Evolutionary conservation across 2,888 invertebrate species (phyloP).

Genomic region (Volucella inanis): DNA sequence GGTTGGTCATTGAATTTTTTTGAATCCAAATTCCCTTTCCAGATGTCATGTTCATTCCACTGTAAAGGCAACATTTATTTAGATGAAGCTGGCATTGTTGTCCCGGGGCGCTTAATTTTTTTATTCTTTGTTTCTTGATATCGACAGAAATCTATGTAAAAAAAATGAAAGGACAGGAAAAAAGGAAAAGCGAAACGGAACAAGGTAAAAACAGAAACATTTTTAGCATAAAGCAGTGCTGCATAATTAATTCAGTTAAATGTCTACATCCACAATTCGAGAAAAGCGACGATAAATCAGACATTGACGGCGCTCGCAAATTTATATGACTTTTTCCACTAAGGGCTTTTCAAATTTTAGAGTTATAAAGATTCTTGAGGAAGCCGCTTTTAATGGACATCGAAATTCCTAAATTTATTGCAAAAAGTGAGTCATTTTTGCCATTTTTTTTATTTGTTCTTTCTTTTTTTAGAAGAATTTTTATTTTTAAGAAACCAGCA

Average conservation of each 20-base stretch:
- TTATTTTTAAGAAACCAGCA: background rate
- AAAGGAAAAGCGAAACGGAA: background rate
- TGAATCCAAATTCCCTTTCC: too few species aligned
- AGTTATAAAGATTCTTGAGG: background rate
- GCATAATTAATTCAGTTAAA: constrained; percentile 34
- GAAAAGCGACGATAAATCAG: constrained; percentile 25
- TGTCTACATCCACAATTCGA: constrained; percentile 13
- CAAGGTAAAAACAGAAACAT: background rate
- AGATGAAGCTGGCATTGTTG: too few species aligned
- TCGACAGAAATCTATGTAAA: background rate
- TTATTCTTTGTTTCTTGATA: too few species aligned
- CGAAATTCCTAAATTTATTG: background rate
- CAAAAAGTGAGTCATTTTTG: background rate
- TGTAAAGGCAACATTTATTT: too few species aligned
- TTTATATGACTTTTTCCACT: background rate
- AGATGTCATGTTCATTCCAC: too few species aligned
- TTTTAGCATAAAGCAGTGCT: constrained; percentile 3
- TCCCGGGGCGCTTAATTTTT: too few species aligned
- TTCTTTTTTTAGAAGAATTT: background rate
- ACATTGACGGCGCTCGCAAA: background rate
- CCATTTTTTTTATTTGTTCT: background rate
- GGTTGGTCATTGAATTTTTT: too few species aligned
- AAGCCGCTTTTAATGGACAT: background rate
- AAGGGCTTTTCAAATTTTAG: background rate
- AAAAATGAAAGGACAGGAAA: background rate